These are phyloP conservation scores for Hyaena hyaena DNA, from an alignment of 2,113 vertebrate species.

Conservation along the genomic window DNA sequence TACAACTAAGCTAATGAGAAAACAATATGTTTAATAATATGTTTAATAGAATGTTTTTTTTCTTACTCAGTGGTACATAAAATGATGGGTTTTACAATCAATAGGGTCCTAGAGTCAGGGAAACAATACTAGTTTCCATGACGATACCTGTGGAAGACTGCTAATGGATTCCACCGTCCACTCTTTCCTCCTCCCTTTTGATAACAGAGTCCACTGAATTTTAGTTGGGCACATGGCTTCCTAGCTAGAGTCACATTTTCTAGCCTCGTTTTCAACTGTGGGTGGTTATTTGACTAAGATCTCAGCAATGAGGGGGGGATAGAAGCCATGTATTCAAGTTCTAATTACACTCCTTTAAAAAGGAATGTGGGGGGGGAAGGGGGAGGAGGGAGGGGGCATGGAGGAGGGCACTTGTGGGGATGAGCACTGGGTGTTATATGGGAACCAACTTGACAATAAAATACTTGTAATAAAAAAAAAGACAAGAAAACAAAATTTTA, in stretches of 20 bases:
- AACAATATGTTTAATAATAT: neutral
- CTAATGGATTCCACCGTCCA: neutral
- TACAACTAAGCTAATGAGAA: neutral
- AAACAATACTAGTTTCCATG: neutral
- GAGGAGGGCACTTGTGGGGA: too few species aligned
- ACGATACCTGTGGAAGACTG: accelerated
- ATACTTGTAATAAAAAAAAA: too few species aligned
- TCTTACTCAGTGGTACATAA: neutral
- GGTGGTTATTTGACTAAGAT: neutral
- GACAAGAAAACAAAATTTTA: too few species aligned
- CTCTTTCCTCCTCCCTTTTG: neutral
- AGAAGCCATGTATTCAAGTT: accelerated
- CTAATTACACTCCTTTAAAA: neutral
- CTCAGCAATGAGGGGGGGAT: neutral
- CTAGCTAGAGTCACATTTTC: neutral
- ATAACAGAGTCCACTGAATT: neutral
- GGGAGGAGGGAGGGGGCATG: too few species aligned
- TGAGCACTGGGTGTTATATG: too few species aligned
- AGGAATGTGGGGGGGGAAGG: neutral
- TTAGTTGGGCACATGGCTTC: neutral
- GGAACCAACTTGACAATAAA: too few species aligned
- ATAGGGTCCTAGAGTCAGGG: neutral
- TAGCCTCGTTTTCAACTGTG: neutral
- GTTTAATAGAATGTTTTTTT: neutral
- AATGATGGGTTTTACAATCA: neutral